Evolutionary conservation across 2,797 vertebrate genomes (phyloP).

Genomic region (Sebastes umbrosus): DNA sequence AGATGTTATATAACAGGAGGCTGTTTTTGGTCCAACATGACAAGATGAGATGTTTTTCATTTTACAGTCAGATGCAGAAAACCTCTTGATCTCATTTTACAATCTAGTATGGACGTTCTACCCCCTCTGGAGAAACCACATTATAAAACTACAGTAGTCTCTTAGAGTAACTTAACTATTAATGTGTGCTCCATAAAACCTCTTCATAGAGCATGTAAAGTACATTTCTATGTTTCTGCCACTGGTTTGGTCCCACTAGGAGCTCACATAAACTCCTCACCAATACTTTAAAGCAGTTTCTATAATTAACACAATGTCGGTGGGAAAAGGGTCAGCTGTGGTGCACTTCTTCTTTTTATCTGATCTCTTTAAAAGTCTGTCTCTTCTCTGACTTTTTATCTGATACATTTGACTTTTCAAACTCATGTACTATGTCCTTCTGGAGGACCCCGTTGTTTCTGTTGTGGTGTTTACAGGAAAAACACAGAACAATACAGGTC

Average conservation of each 20-base stretch:
- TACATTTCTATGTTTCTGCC: slow-evolving; percentile 30
- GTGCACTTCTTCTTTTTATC: neutral
- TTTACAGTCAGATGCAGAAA: slow-evolving; percentile 4
- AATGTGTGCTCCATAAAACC: slow-evolving; percentile 34
- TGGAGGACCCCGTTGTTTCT: neutral
- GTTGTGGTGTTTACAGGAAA: slow-evolving; percentile 50
- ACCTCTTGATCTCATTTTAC: slow-evolving; percentile 38
- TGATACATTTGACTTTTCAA: slow-evolving; percentile 9
- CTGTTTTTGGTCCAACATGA: slow-evolving; percentile 1
- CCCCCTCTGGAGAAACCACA: slow-evolving; percentile 14
- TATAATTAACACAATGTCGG: slow-evolving; percentile 16
- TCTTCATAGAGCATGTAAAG: slow-evolving; percentile 17
- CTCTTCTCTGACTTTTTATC: neutral
- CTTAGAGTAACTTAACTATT: slow-evolving; percentile 44
- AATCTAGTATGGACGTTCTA: neutral
- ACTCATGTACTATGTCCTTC: neutral
- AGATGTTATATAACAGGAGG: neutral
- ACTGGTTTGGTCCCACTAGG: neutral
- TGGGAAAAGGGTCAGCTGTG: neutral
- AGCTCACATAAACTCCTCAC: neutral
- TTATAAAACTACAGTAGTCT: slow-evolving; percentile 36
- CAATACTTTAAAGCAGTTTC: slow-evolving; percentile 14
- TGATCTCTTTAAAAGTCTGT: neutral
- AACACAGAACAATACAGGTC: slow-evolving; percentile 50
- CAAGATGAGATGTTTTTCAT: slow-evolving; percentile 10